Conservation (phyloP, 2,113 vertebrate species). For the Toxostoma redivivum region DNA sequence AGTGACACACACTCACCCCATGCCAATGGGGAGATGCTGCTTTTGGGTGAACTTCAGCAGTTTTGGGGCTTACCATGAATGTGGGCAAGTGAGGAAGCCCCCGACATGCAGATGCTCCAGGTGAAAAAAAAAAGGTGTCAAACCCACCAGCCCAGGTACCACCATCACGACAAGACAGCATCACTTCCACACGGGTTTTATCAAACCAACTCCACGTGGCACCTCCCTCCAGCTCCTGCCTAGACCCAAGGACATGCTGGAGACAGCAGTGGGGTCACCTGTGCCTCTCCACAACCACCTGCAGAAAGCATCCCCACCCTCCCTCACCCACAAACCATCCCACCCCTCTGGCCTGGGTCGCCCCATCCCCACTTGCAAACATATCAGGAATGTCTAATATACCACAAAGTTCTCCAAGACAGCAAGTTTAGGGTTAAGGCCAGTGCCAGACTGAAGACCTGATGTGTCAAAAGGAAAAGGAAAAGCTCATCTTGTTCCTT, state of each 20-base stretch:
- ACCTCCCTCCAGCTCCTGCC: background rate
- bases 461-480: background rate
- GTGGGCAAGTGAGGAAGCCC: background rate
- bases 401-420: background rate
- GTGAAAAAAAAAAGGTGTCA: background rate
- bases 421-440: background rate
- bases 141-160: background rate
- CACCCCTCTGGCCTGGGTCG: background rate
- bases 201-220: background rate
- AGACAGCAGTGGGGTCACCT: background rate
- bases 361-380: background rate
- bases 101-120: fast-evolving
- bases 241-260: background rate
- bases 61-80: background rate
- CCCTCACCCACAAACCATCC: background rate
- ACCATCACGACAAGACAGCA: background rate
- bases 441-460: background rate
- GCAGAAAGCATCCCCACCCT: background rate
- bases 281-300: background rate
- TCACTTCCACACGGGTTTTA: background rate
- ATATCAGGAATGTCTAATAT: background rate
- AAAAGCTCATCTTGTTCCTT: background rate
- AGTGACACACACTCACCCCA: background rate
- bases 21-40: background rate
- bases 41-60: background rate